Evolutionary conservation across 1,140 invertebrate genomes (phyloP).

Genomic region (Neodiprion fabricii): DNA sequence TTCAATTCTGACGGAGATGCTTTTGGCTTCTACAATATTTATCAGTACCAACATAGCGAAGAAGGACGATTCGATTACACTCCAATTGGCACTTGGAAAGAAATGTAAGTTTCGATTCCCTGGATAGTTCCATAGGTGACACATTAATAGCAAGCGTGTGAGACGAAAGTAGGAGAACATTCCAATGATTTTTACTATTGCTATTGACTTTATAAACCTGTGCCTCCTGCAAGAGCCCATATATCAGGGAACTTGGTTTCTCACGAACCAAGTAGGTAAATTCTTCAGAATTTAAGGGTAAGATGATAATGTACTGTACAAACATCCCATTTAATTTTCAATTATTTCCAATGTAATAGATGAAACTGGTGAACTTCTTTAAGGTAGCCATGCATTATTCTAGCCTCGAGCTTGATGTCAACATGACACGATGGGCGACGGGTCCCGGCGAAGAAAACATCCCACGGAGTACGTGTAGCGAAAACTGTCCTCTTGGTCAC

Average conservation of each 20-base stretch:
- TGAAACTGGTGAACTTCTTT: too few species aligned
- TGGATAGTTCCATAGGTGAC: not conserved
- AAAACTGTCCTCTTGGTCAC: conserved; percentile 68
- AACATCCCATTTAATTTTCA: too few species aligned
- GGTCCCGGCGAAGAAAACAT: conserved; percentile 48
- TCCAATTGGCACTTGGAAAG: conserved; percentile 69
- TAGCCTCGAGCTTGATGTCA: conserved; percentile 56
- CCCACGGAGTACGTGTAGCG: conserved; percentile 70
- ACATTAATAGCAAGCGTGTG: not conserved
- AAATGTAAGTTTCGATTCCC: conserved; percentile 55
- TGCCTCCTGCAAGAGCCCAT: too few species aligned
- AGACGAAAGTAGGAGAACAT: too few species aligned
- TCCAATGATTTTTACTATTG: too few species aligned
- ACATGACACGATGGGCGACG: conserved; percentile 55
- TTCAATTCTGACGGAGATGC: conserved; percentile 73
- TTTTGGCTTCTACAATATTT: conserved; percentile 73
- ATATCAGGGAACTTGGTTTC: too few species aligned
- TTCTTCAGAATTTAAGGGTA: too few species aligned
- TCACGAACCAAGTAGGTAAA: too few species aligned
- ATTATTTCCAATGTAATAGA: too few species aligned
- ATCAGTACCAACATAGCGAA: conserved; percentile 67
- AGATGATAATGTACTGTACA: too few species aligned
- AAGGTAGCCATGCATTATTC: not conserved
- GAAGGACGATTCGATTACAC: conserved; percentile 67
- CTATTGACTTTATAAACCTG: too few species aligned